Evolutionary conservation across 2,797 vertebrate species (phyloP), one percentile per base, ranked within the genome.

Genomic region (Eupleurogrammus muticus): DNA sequence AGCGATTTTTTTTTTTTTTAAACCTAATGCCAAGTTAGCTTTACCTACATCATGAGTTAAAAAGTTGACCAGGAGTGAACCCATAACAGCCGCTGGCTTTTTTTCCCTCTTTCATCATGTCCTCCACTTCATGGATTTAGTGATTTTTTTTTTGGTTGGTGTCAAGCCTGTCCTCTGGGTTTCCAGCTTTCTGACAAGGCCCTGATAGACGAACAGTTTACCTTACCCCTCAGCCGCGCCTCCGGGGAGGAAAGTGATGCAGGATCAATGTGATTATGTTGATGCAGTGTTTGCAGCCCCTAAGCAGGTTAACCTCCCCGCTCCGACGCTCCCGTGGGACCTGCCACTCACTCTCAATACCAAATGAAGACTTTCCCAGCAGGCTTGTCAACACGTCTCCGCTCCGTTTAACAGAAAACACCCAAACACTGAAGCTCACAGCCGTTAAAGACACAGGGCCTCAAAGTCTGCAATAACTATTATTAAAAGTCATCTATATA

Each of bases 241-340:
- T 80, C 78, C 35, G 14, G 82, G 76, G 75, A 85, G 70, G 42
- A 64, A 34, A 70, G 68, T 75, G 82, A 80, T n/a, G 51, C 70
- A 72, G 75, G 49, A 87, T 86, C 87, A 79, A 71, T 82, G 77
- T 84, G 72, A 82, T 88, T 83, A 80, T 87, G 85, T 83, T 90
- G 89, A 84, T 86, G 80, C 77, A 52, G 75, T 80, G 73, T 83
- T 81, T 79, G 65, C 66, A 62, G 64, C 48, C 84, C 80, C 66
- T 74, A 61, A 86, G 83, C 87, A 89, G 68, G 81, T 88, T 90
- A 72, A 90, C 87, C 87, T 83, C 64, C 72, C 23, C 69, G 81
- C 82, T 81, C 84, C 60, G 6, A 14, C 0, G 23, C 57, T 65
- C 85, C 81, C 65, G 42, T 65, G 85, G 83, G 90, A 88, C 42